phyloP scores from a whole-genome alignment of 2,888 invertebrate genomes.

The Lasioglossum zephyrum region DNA sequence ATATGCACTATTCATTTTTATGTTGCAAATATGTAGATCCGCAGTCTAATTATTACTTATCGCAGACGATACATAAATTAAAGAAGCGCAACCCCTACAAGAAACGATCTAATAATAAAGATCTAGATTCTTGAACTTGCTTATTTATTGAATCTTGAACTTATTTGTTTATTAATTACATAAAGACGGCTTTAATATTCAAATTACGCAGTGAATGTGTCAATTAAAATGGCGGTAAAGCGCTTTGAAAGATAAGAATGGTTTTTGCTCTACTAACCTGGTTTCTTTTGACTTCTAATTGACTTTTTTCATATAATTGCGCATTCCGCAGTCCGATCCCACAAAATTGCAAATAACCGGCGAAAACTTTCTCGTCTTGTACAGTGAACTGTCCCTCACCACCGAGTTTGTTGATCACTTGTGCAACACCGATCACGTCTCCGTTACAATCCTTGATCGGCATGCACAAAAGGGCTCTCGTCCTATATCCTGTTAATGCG shows the following conservation, averaged over 20 bases:
- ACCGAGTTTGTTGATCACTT: slow-evolving; percentile 95
- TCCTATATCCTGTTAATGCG: slow-evolving; percentile 96
- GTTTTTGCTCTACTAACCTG: slow-evolving; percentile 86
- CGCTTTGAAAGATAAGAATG: background rate
- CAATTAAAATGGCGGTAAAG: background rate
- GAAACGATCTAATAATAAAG: background rate
- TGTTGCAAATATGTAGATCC: background rate
- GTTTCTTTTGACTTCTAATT: slow-evolving; percentile 97
- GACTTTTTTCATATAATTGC: slow-evolving; percentile 97
- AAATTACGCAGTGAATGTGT: background rate
- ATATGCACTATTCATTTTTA: background rate
- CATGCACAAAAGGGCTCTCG: slow-evolving; percentile 96
- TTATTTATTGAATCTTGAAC: background rate
- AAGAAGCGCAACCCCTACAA: background rate
- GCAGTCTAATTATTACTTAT: no score
- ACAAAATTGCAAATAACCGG: slow-evolving; percentile 97
- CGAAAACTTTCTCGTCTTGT: slow-evolving; percentile 95
- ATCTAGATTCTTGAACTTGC: background rate
- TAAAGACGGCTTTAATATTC: background rate
- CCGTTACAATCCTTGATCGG: slow-evolving; percentile 97
- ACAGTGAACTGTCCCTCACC: slow-evolving; percentile 93
- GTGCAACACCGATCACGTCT: slow-evolving; percentile 98
- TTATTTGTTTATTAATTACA: background rate
- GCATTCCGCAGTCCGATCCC: slow-evolving; percentile 98
- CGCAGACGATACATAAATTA: background rate